Percentiles rank a stretch among this genome's conserved stretches.
Evolutionary conservation across 2,888 invertebrate species (phyloP).

Genomic region (Andrena haemorrhoa): DNA sequence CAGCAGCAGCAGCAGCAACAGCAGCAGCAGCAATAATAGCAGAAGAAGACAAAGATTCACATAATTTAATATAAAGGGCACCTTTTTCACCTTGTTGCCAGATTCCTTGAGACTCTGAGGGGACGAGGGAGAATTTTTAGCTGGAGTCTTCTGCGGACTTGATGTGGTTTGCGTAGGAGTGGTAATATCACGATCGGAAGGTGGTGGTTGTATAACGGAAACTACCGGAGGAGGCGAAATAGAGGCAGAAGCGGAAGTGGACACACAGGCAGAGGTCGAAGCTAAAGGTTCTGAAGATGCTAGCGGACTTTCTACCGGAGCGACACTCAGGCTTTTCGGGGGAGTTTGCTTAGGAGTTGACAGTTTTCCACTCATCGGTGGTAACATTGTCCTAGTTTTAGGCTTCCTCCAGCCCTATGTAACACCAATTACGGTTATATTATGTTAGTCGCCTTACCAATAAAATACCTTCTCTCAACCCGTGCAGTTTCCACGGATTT

Average conservation of each 20-base stretch:
- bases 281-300: constrained; percentile 81
- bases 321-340: constrained; percentile 82
- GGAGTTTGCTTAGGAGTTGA: constrained; percentile 87
- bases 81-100: constrained; percentile 85
- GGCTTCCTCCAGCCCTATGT: constrained; percentile 92
- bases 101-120: constrained; percentile 84
- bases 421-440: constrained; percentile 74
- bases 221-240: constrained; percentile 80
- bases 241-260: constrained; percentile 71
- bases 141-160: constrained; percentile 84
- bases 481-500: constrained; percentile 29
- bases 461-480: constrained; percentile 39
- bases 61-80: constrained; percentile 76
- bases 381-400: constrained; percentile 91
- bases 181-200: constrained; percentile 79
- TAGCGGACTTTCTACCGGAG: constrained; percentile 81
- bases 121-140: constrained; percentile 84
- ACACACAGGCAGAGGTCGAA: constrained; percentile 73
- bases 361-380: constrained; percentile 86
- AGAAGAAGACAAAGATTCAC: constrained; percentile 31
- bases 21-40: not conserved
- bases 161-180: constrained; percentile 81
- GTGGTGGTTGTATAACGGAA: constrained; percentile 80
- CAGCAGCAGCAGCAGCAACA: not conserved
- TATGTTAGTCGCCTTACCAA: constrained; percentile 73